Evolutionary conservation across 1,140 invertebrate species (phyloP).

Genomic region (Rhyacophila brunnea): DNA sequence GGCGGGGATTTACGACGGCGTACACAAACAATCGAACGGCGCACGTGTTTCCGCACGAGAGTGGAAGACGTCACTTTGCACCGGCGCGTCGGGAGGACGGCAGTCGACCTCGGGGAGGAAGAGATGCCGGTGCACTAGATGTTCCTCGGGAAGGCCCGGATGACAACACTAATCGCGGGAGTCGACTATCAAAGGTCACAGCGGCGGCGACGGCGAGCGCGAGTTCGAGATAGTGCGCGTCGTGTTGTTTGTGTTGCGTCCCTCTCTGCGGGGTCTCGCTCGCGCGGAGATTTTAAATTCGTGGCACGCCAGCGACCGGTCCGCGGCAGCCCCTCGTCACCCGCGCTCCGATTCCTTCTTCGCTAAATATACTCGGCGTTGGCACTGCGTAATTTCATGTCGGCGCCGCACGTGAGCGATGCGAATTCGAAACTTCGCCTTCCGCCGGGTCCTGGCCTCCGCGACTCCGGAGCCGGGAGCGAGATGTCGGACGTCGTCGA

Average conservation of each 20-base stretch:
- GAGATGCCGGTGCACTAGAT: background rate
- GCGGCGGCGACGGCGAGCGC: background rate
- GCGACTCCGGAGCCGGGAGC: background rate
- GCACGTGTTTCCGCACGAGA: background rate
- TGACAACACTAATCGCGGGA: constrained; percentile 17
- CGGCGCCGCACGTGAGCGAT: constrained; percentile 6
- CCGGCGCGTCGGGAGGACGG: background rate
- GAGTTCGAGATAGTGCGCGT: too few relatives aligned
- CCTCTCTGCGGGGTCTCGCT: constrained; percentile 20
- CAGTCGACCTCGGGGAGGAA: background rate
- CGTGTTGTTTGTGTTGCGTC: constrained; percentile 12
- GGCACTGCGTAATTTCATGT: constrained; percentile 21
- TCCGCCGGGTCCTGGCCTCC: background rate
- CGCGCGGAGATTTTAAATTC: constrained; percentile 25
- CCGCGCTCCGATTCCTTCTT: constrained; percentile 2
- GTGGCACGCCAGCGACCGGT: constrained; percentile 5
- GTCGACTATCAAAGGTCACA: constrained; percentile 18
- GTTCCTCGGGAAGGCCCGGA: background rate
- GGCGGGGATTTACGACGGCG: background rate
- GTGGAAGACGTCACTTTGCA: background rate
- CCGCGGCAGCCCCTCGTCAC: background rate
- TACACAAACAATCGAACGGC: background rate
- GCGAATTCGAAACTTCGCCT: constrained; percentile 4
- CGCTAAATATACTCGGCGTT: constrained; percentile 25
- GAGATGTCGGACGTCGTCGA: background rate